Conservation (phyloP, 1,140 invertebrate species). For the Drosophila ficusphila region DNA sequence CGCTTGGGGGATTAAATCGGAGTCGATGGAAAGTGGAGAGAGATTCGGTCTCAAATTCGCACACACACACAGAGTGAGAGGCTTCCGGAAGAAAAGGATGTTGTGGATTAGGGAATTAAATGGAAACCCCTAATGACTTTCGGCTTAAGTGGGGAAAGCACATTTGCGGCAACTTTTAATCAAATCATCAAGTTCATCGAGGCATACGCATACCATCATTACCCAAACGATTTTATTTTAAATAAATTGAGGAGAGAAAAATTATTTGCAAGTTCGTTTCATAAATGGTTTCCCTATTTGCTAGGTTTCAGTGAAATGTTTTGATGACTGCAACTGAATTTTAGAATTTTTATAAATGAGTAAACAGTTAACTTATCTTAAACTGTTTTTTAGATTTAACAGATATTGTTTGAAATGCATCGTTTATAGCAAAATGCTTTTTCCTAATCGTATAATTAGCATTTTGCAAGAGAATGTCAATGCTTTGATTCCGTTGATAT, state of each 20-base stretch:
- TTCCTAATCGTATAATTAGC: no score
- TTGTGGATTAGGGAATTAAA: slow-evolving; percentile 49
- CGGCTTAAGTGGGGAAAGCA: slow-evolving; percentile 26
- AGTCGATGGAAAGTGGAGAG: neutral
- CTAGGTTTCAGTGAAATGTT: no score
- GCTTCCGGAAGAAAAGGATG: slow-evolving; percentile 13
- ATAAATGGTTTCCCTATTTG: no score
- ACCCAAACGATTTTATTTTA: neutral
- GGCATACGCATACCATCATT: slow-evolving; percentile 16
- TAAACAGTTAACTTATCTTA: no score
- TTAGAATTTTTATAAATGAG: no score
- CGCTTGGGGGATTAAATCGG: slow-evolving; percentile 44
- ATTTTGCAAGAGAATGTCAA: neutral
- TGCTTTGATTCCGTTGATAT: slow-evolving; percentile 23
- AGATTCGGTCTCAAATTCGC: neutral
- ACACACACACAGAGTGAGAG: neutral
- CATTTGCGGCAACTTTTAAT: slow-evolving; percentile 30
- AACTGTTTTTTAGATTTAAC: no score
- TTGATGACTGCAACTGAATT: no score
- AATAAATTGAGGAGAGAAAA: neutral
- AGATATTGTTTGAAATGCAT: no score
- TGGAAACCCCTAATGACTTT: slow-evolving; percentile 38
- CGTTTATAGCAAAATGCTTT: no score
- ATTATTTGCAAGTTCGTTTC: neutral
- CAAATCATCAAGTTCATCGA: slow-evolving; percentile 41